Percentiles rank a stretch among this genome's conserved stretches.
Conservation (phyloP, 1,140 invertebrate species). For the Diuraphis noxia region DNA sequence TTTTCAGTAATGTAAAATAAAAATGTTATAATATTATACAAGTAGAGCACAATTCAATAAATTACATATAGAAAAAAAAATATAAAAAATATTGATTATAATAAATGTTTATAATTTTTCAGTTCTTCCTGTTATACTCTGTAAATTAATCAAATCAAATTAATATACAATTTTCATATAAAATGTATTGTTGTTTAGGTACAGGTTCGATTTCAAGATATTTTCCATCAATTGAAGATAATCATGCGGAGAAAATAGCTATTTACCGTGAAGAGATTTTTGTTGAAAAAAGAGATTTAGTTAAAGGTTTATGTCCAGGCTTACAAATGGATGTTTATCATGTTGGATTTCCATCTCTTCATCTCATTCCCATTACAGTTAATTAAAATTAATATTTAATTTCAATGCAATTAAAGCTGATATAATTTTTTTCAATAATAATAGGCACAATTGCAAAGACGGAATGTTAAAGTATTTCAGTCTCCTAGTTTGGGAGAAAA, state of each 20-base stretch:
- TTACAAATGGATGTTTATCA: constrained; percentile 74
- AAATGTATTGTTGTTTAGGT: constrained; percentile 44
- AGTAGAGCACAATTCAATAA: too few species aligned
- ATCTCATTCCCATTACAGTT: constrained; percentile 78
- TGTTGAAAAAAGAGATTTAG: constrained; percentile 66
- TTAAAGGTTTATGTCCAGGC: constrained; percentile 75
- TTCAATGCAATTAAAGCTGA: constrained; percentile 1
- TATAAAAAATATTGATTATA: too few species aligned
- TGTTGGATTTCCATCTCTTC: constrained; percentile 89
- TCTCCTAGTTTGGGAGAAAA: constrained; percentile 76
- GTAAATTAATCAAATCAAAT: neutral
- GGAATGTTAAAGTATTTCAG: constrained; percentile 85
- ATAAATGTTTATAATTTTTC: too few species aligned
- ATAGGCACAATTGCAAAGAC: constrained; percentile 70
- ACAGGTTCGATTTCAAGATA: constrained; percentile 65
- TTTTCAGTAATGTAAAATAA: too few species aligned
- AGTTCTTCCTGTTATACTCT: too few species aligned
- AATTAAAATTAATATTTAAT: constrained; percentile 55
- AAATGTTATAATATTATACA: too few species aligned
- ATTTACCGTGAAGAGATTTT: constrained; percentile 67
- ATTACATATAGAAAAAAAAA: too few species aligned
- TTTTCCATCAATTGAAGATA: constrained; percentile 69
- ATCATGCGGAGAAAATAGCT: constrained; percentile 57
- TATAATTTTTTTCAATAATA: constrained; percentile 42
- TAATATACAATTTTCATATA: neutral